Percentiles rank a stretch among this genome's conserved stretches.
phyloP scores from a whole-genome alignment of 1,140 invertebrate genomes.

The Eupristina koningsbergeri region DNA sequence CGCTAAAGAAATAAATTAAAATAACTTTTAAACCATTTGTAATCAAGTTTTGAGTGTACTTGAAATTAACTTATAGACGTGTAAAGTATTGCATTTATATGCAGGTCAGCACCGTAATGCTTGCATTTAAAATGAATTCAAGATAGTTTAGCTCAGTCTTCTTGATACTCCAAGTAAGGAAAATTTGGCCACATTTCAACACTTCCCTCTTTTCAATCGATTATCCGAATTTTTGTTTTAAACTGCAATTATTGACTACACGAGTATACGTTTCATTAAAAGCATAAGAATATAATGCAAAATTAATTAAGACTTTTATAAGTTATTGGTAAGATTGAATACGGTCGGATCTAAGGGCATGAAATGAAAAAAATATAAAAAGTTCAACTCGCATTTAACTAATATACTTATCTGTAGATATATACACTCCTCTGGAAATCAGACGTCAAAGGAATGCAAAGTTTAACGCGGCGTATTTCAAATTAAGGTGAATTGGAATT shows the following conservation, averaged over 20 bases:
- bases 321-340: too few species aligned
- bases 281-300: too few species aligned
- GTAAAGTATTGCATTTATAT: constrained; percentile 39
- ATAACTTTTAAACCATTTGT: too few species aligned
- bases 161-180: background rate
- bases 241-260: too few species aligned
- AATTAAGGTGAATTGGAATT: background rate
- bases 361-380: too few species aligned
- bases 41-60: too few species aligned
- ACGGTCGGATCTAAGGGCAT: too few species aligned
- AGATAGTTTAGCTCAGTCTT: background rate
- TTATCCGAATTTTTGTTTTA: background rate
- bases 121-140: constrained; percentile 16
- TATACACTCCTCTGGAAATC: background rate
- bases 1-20: too few species aligned
- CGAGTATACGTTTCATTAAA: too few species aligned
- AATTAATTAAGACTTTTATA: too few species aligned
- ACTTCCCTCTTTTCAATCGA: background rate
- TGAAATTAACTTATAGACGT: background rate
- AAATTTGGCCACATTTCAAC: constrained; percentile 34
- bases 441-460: background rate
- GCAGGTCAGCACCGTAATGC: background rate
- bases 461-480: background rate
- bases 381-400: background rate
- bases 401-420: background rate